phyloP scores from a whole-genome alignment of 2,113 vertebrate species.

The Cnemophilus loriae region DNA sequence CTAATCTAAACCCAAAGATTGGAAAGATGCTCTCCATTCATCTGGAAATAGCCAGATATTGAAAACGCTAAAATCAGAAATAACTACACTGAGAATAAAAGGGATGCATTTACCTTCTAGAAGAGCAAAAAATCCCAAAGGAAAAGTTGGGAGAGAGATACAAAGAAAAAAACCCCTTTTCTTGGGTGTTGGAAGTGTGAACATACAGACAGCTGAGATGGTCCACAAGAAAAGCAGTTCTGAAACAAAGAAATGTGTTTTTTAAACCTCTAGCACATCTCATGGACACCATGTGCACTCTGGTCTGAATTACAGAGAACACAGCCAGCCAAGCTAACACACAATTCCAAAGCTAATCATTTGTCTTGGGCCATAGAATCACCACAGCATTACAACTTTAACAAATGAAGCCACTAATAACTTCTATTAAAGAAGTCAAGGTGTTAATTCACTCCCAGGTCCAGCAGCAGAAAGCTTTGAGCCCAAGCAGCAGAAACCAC shows the following conservation, averaged over 20 bases:
- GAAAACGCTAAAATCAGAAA: conserved; percentile 13
- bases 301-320: not conserved
- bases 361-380: not conserved
- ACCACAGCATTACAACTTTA: not conserved
- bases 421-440: not conserved
- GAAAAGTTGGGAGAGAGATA: not conserved
- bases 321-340: not conserved
- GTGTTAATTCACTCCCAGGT: not conserved
- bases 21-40: conserved; percentile 27
- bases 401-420: not conserved
- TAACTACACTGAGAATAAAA: not conserved
- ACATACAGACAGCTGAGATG: not conserved
- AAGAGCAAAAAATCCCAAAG: not conserved
- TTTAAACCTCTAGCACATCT: not conserved
- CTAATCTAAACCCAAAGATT: not conserved
- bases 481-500: not conserved
- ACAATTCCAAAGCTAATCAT: not conserved
- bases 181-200: not conserved
- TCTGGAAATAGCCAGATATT: conserved; percentile 29
- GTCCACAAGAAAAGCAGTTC: not conserved
- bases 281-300: not conserved
- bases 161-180: not conserved
- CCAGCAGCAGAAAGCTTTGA: not conserved
- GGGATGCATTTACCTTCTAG: not conserved
- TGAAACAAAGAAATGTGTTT: not conserved